phyloP scores from a whole-genome alignment of 1,140 invertebrate genomes.

The Ips nitidus region DNA sequence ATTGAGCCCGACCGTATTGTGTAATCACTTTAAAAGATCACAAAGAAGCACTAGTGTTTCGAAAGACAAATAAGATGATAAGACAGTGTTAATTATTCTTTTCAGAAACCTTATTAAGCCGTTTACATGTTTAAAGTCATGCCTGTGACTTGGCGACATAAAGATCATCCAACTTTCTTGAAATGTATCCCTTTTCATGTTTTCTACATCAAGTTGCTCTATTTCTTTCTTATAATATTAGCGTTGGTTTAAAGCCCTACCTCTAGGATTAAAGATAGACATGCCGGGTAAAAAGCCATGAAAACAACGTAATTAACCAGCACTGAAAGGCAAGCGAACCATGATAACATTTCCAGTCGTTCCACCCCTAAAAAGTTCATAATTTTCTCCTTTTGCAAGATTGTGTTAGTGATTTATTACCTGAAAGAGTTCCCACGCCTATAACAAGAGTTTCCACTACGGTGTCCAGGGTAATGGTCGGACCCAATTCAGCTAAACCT shows the following conservation, averaged over 20 bases:
- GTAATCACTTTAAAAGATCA: too few relatives aligned
- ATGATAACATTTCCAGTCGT: constrained; percentile 84
- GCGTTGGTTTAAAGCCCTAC: constrained; percentile 35
- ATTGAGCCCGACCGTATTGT: too few relatives aligned
- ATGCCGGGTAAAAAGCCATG: constrained; percentile 95
- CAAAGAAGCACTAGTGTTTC: too few relatives aligned
- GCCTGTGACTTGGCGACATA: too few relatives aligned
- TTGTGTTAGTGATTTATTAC: constrained; percentile 41
- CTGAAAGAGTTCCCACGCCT: constrained; percentile 89
- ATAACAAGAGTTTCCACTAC: constrained; percentile 89
- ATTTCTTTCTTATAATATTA: too few relatives aligned
- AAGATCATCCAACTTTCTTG: too few relatives aligned
- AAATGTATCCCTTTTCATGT: too few relatives aligned
- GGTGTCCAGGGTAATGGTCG: constrained; percentile 85
- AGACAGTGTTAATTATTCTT: too few relatives aligned
- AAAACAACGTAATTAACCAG: constrained; percentile 94
- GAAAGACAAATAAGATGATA: too few relatives aligned
- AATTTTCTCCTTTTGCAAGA: background rate
- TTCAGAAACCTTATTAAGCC: too few relatives aligned
- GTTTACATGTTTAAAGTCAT: background rate
- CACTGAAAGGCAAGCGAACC: constrained; percentile 89
- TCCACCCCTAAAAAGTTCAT: constrained; percentile 64
- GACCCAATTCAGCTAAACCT: constrained; percentile 79
- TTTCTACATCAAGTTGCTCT: too few relatives aligned
- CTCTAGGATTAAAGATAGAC: constrained; percentile 86